Base-by-base conservation (phyloP, 1,140 invertebrate genomes). In the Sarcophaga bullata region DNA sequence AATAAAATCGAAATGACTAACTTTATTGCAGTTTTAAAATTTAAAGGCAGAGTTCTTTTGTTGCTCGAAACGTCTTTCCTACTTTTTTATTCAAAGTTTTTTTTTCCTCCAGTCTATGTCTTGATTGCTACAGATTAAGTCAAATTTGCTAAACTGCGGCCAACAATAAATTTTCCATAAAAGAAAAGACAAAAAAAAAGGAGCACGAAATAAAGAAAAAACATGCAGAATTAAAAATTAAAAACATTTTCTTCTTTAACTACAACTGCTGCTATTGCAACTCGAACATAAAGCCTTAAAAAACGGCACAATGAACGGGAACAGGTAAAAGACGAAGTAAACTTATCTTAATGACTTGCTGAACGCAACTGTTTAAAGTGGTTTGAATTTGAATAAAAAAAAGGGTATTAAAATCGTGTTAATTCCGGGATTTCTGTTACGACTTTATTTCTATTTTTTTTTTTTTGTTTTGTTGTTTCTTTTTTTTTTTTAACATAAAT, bases 131-230 rank as follows among this genome's bases (percentile, higher is more conserved):
- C 62, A 76, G 73, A 76, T 76, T 76, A 76, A 76, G 73, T 78
- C 19, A 78, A 78, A 78, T 78, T 78, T 78, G 48, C 19, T 78
- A 78, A 78, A 78, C 75, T 78, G 15, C 75, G 9, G 47, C 17
- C 17, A 50, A 19, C 48, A 50, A 78, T 78, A 78, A 78, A 78
- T 78, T 78, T 17, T 78, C 75, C 17, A 11, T 52, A n/a, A 78
- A 78, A 78, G 1, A 9, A 37, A 37, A 37, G 25, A 37, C 1
- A 37, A 37, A 37, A 37, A 37, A 37, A 37, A 37, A 37, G 1
- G 25, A 37, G 4, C 1, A 37, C 25, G 1, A 37, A 1, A 37
- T 37, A 37, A 4, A 37, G 25, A 37, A 37, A 37, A 1, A 37
- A 37, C 25, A 37, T 4, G 25, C 10, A 25, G 75, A 52, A 78